Conservation (phyloP, 2,797 vertebrate genomes). For the Sebastes steindachneri region DNA sequence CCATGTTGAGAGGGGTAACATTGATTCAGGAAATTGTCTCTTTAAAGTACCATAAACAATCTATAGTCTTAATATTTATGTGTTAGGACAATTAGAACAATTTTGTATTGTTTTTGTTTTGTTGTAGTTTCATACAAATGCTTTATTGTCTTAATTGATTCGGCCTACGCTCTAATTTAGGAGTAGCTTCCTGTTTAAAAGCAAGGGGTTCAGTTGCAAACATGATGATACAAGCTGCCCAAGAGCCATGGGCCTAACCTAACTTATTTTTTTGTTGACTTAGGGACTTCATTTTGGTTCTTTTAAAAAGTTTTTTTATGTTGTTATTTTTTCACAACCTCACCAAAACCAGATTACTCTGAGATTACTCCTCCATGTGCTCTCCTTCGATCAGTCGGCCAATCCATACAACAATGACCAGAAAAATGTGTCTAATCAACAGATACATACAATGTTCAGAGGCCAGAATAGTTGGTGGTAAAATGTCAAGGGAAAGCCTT, state of each 20-base stretch:
- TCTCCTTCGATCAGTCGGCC: not conserved
- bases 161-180: not conserved
- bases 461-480: not conserved
- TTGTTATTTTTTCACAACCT: not conserved
- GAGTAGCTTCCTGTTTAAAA: not conserved
- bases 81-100: not conserved
- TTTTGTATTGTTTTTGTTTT: not conserved
- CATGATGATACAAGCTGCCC: rapidly evolving
- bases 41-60: not conserved
- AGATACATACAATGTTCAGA: not conserved
- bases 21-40: too few species aligned
- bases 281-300: not conserved
- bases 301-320: not conserved
- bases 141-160: not conserved
- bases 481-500: not conserved
- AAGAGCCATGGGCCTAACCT: not conserved
- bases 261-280: not conserved
- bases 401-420: not conserved
- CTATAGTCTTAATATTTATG: not conserved
- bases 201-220: not conserved
- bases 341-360: not conserved
- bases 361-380: not conserved
- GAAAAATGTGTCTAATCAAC: not conserved
- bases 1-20: not conserved
- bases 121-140: not conserved